Evolutionary conservation across 1,140 invertebrate genomes (phyloP), one percentile per base, ranked within the genome.

Genomic region (Chrysopa pallens): DNA sequence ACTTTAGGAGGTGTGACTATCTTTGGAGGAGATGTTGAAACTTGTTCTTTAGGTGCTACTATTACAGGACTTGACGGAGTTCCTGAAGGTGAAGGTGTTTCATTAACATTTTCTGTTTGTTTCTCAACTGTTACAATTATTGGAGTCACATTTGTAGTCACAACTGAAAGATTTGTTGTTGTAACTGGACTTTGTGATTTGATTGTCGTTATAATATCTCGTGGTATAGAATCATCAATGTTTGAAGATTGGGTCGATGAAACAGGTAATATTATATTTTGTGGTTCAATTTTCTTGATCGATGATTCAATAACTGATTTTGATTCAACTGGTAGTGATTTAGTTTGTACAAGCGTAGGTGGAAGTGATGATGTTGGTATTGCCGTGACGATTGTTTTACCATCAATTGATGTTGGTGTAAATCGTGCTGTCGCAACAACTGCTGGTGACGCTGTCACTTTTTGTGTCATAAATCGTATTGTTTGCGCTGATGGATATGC

Each of bases 1-100:
- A 23, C 17, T 23, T 23, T 23, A 40, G 62, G 55, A 6, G 57
- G 44, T 29, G 57, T 47, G 12, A 50, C 45, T 54, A 60, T 64
- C 44, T 46, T 60, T 13, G 53, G 12, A 44, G 63, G 61, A 15
- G 61, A 45, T 45, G 61, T 57, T 42, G 60, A 53, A 23, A 61
- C 50, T 48, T 57, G 63, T 13, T 49, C 54, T 29, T 60, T 52
- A 35, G 59, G 48, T n/a, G 48, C 49, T 35, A 56, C 53, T 27
- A 57, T 54, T 17, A 62, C 36, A 35, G 60, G 42, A 42, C 60
- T 52, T 49, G 58, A 57, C 11, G 59, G 54, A 47, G 55, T 60
- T 11, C 61, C 50, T 13, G 55, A 50, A 44, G 63, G 47, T 13
- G 55, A 50, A 44, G 63, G 47, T 36, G 61, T 53, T 53, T 63